Base-by-base conservation (phyloP, 2,888 invertebrate species). In the Theretra japonica region DNA sequence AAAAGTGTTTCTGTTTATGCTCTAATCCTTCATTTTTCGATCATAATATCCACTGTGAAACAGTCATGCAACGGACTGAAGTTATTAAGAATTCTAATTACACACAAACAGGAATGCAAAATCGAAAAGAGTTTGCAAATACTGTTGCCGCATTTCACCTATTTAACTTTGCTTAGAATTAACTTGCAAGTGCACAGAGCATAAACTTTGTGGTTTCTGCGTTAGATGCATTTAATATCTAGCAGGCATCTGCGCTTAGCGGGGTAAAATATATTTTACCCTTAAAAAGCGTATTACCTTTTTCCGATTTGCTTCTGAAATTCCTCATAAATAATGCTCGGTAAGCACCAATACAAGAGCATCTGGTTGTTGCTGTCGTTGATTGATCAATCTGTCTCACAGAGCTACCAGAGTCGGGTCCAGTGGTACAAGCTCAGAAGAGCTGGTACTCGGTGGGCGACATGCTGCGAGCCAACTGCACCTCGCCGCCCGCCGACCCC, bases 401-500 rank as follows among this genome's bases (percentile, higher is more conserved):
- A 97, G 97, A 96, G 85, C 85, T 96, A 76, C 97, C 97, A 11
- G 95, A 95, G 75, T 89, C 93, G 70, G 95, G 95, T 70, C 97
- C 97, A 68, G 89, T 90, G 80, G 96, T 97, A 79, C 93, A 94
- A 76, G 95, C 96, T 30, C 96, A 96, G 84, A 95, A 96, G 83
- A 95, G 96, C 78, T 96, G 96, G 86, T 96, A 97, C 88, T 96
- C 96, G 73, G 95, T 95, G 33, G 97, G 97, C 28, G 97, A 97
- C 81, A 95, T 95, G 86, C 94, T 97, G 75, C 93, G 95, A 73
- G 97, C 96, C 71, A 97, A 96, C 90, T 97, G 97, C 88, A 95
- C 96, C 21, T 95, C 96, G 6, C 95, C 96, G 17, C 95, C 96
- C 11, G 96, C 97, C 19, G 95, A 95, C 78, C 97, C 97, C 0